Evolutionary conservation across 2,797 vertebrate genomes (phyloP).

Genomic region (Cyprinella venusta): DNA sequence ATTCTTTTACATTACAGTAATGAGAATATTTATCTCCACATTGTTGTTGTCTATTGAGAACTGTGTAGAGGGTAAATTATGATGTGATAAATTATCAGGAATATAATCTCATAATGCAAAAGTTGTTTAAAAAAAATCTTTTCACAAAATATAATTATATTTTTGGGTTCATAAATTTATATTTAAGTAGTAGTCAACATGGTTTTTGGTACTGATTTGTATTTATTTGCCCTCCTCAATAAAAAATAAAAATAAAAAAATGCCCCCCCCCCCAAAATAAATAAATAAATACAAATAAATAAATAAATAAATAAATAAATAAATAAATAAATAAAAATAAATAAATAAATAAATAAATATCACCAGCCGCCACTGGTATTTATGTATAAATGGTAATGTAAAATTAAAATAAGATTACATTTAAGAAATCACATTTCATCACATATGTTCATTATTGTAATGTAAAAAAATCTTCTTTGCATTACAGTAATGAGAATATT

Average conservation of each 20-base stretch:
- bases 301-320: no score
- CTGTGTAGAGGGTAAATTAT: background rate
- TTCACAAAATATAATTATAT: background rate
- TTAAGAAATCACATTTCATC: background rate
- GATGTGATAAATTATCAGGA: background rate
- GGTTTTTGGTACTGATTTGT: no score
- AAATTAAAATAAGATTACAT: background rate
- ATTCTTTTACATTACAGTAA: background rate
- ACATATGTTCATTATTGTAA: background rate
- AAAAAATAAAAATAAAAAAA: no score
- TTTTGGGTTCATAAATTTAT: no score
- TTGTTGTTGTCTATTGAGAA: background rate
- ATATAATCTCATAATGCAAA: conserved; percentile 1
- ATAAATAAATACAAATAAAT: no score
- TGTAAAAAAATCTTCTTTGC: background rate
- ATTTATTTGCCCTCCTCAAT: no score
- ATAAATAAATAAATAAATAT: no score
- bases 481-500: background rate
- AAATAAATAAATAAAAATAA: no score
- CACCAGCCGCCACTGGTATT: no score
- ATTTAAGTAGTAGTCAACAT: no score
- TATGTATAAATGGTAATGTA: background rate
- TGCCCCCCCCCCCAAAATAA: no score
- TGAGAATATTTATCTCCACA: background rate
- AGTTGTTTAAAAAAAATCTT: background rate